phyloP scores from a whole-genome alignment of 2,113 vertebrate species.

The Embiotoca jacksoni region DNA sequence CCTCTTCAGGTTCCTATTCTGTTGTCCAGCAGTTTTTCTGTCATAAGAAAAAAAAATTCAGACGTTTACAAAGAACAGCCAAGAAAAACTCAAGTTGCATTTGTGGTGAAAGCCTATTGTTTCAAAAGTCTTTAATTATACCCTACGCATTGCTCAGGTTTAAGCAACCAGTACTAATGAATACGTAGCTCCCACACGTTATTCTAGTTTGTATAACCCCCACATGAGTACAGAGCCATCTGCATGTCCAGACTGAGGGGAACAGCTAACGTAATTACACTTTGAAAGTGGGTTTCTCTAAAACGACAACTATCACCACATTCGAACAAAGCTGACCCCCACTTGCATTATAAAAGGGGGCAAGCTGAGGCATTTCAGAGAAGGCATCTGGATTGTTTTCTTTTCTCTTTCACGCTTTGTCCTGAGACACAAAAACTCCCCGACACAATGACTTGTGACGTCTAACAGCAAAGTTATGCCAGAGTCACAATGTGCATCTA shows the following conservation, averaged over 20 bases:
- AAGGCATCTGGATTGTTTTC: slow-evolving; percentile 69
- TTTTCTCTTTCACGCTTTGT: slow-evolving; percentile 77
- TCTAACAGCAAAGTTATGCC: slow-evolving; percentile 70
- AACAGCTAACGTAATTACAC: slow-evolving; percentile 67
- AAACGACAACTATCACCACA: slow-evolving; percentile 33
- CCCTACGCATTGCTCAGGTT: neutral
- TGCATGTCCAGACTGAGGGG: neutral
- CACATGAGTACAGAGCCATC: neutral
- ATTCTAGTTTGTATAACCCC: slow-evolving; percentile 40
- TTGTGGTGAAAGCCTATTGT: slow-evolving; percentile 25
- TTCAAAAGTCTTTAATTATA: slow-evolving; percentile 45
- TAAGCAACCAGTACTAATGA: slow-evolving; percentile 16
- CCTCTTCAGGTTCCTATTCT: neutral
- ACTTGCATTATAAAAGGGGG: slow-evolving; percentile 70
- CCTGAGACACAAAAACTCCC: slow-evolving; percentile 70
- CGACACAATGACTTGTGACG: slow-evolving; percentile 76
- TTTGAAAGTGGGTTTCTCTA: slow-evolving; percentile 63
- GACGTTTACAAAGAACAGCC: slow-evolving; percentile 32
- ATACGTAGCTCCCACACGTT: neutral
- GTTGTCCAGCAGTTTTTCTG: slow-evolving; percentile 1
- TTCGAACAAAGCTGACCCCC: slow-evolving; percentile 63
- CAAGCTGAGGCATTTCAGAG: slow-evolving; percentile 54
- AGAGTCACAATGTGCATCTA: slow-evolving; percentile 73
- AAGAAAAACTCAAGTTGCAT: slow-evolving; percentile 27
- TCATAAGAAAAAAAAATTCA: neutral